These are phyloP conservation scores for Babyrousa celebensis DNA, from an alignment of 2,797 vertebrate genomes.

Conservation along the genomic window DNA sequence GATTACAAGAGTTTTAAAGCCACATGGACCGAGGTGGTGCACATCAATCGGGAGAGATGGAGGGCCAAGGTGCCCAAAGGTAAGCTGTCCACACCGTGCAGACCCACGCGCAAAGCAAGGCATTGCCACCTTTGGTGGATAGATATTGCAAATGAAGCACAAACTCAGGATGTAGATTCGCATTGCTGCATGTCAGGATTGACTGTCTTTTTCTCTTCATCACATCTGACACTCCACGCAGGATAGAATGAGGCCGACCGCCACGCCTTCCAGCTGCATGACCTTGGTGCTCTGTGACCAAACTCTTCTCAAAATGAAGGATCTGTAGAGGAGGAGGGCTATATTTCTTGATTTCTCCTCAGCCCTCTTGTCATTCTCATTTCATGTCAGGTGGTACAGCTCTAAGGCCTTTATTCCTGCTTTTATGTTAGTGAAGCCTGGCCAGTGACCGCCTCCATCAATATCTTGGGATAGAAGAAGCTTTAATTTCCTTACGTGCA, in stretches of 20 bases:
- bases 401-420: background rate
- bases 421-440: background rate
- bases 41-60: constrained; percentile 96
- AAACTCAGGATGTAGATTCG: background rate
- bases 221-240: background rate
- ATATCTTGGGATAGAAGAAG: background rate
- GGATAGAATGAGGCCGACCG: background rate
- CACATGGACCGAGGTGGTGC: constrained; percentile 96
- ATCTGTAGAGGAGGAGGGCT: background rate
- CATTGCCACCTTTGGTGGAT: background rate
- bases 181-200: background rate
- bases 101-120: background rate
- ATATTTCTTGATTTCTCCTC: background rate
- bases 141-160: background rate
- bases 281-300: background rate
- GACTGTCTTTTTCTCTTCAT: background rate
- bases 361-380: background rate
- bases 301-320: background rate
- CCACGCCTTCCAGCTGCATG: rapidly evolving
- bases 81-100: constrained; percentile 85
- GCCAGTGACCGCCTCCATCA: background rate
- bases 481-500: background rate
- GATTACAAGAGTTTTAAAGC: constrained; percentile 95
- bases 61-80: constrained; percentile 95
- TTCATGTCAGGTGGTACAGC: background rate